Evolutionary conservation across 2,797 vertebrate genomes (phyloP).

Genomic region (Pitangus sulphuratus): DNA sequence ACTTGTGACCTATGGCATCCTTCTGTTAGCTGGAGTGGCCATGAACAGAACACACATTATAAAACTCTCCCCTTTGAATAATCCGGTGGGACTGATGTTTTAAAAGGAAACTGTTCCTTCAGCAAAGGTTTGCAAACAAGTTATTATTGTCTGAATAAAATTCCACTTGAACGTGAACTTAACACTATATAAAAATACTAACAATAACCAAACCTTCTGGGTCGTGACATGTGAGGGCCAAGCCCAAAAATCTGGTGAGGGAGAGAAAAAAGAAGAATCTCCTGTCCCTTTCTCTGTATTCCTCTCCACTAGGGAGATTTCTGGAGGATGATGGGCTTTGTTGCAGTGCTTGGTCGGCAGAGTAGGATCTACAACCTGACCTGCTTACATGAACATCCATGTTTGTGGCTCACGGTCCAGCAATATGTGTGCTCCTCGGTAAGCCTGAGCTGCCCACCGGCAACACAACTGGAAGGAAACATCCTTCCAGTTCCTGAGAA

Average conservation of each 20-base stretch:
- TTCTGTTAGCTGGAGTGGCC: background rate
- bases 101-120: background rate
- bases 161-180: background rate
- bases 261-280: background rate
- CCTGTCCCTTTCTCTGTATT: background rate
- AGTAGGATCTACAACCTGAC: background rate
- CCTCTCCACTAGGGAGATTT: background rate
- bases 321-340: background rate
- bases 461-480: background rate
- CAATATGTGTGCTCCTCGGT: background rate
- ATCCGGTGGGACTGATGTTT: background rate
- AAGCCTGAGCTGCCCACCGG: accelerated
- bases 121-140: background rate
- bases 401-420: accelerated
- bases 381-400: accelerated
- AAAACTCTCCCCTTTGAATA: background rate
- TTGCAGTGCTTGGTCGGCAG: accelerated
- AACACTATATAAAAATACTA: background rate
- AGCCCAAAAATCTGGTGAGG: background rate
- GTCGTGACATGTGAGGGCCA: background rate
- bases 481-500: background rate
- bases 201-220: background rate
- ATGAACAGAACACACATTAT: background rate
- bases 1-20: background rate
- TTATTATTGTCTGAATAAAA: background rate